A percentile compares a stretch with the other conserved stretches of the same genome.
These are phyloP conservation scores for Coptotermes formosanus DNA, from an alignment of 1,140 invertebrate genomes.

Conservation along the genomic window DNA sequence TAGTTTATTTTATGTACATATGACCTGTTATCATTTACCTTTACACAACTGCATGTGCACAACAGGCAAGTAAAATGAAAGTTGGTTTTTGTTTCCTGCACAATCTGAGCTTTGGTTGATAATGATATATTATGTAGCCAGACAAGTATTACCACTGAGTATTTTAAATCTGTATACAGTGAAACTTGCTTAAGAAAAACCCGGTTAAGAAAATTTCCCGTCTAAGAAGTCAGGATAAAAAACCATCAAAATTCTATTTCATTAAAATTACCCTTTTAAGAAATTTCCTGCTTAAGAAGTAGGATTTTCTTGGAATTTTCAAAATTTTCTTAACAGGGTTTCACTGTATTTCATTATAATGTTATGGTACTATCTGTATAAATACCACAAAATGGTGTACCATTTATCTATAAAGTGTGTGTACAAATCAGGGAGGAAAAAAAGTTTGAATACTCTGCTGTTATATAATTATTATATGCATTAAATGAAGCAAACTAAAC, in stretches of 20 bases:
- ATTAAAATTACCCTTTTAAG: too few relatives aligned
- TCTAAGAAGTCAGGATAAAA: too few relatives aligned
- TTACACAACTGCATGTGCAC: background rate
- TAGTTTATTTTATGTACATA: constrained; percentile 1
- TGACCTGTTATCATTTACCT: background rate
- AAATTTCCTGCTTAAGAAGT: too few relatives aligned
- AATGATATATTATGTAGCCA: background rate
- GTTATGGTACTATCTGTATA: background rate
- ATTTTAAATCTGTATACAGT: background rate
- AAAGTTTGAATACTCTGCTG: background rate
- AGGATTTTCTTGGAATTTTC: too few relatives aligned
- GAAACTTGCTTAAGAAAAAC: too few relatives aligned
- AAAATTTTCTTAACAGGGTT: too few relatives aligned
- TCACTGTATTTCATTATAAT: background rate
- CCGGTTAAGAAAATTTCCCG: too few relatives aligned
- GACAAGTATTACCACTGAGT: constrained; percentile 3
- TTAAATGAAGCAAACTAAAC: background rate
- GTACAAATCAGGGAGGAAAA: background rate
- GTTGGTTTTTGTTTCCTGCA: background rate
- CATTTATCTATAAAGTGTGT: background rate
- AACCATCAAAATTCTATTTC: too few relatives aligned
- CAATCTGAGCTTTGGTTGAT: background rate
- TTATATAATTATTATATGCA: background rate
- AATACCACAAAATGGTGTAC: background rate
- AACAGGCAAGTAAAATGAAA: background rate